phyloP scores from a whole-genome alignment of 1,140 invertebrate genomes.

The Teleopsis dalmanni region DNA sequence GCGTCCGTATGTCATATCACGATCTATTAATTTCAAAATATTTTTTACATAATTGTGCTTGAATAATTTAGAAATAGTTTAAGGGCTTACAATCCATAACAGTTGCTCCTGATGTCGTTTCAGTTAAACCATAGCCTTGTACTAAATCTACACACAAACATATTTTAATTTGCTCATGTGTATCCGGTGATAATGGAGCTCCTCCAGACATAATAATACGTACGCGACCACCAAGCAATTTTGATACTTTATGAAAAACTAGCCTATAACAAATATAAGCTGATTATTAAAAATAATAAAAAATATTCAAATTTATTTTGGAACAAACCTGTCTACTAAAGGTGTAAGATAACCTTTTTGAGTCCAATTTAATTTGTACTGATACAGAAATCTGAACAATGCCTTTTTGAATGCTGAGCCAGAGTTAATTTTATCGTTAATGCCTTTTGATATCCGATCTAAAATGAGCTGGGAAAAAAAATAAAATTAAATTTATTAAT shows the following conservation, averaged over 20 bases:
- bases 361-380: conserved; percentile 83
- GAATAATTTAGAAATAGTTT: background rate
- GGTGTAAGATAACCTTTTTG: conserved; percentile 77
- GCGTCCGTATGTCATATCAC: conserved; percentile 55
- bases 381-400: conserved; percentile 84
- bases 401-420: conserved; percentile 66
- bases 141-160: conserved; percentile 85
- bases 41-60: background rate
- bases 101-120: conserved; percentile 89
- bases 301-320: background rate
- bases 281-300: background rate
- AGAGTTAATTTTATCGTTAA: conserved; percentile 82
- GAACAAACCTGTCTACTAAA: conserved; percentile 63
- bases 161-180: conserved; percentile 88
- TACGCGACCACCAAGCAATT: conserved; percentile 79
- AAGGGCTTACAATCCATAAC: conserved; percentile 71
- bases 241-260: conserved; percentile 69
- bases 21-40: conserved; percentile 14
- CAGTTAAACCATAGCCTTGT: conserved; percentile 95
- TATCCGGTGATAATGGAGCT: conserved; percentile 91
- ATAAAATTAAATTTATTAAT: conserved; percentile 7
- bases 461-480: conserved; percentile 68
- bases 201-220: conserved; percentile 85
- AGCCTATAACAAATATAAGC: conserved; percentile 37
- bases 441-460: conserved; percentile 91